Percentiles rank a stretch among this genome's conserved stretches.
Evolutionary conservation across 2,797 vertebrate genomes (phyloP).

Genomic region (Trachops cirrhosus): DNA sequence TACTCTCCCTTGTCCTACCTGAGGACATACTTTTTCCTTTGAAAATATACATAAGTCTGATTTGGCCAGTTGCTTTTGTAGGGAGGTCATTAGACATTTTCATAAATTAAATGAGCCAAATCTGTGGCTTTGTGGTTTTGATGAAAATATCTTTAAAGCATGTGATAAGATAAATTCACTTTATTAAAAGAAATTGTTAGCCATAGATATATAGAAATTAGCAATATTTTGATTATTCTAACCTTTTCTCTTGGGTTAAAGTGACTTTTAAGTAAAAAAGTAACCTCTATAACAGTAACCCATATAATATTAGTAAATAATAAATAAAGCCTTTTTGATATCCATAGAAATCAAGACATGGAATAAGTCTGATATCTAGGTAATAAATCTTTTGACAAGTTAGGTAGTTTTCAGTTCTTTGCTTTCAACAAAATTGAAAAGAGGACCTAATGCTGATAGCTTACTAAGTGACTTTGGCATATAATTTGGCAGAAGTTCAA

Average conservation of each 20-base stretch:
- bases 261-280: neutral
- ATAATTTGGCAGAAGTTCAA: slow-evolving; percentile 37
- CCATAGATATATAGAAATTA: neutral
- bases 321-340: neutral
- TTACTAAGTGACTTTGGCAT: slow-evolving; percentile 19
- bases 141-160: slow-evolving; percentile 31
- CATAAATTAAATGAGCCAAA: neutral
- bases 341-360: slow-evolving; percentile 19
- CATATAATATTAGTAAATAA: neutral
- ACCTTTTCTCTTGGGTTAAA: slow-evolving; percentile 19
- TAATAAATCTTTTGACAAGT: neutral
- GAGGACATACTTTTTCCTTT: neutral
- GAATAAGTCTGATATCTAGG: neutral
- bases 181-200: slow-evolving; percentile 22
- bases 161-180: neutral
- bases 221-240: slow-evolving; percentile 24
- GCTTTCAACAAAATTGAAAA: slow-evolving; percentile 26
- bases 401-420: neutral
- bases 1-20: no score
- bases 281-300: neutral
- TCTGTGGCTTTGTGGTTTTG: neutral
- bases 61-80: neutral
- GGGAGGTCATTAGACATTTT: neutral
- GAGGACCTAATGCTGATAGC: neutral
- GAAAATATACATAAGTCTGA: neutral